Evolutionary conservation across 2,888 invertebrate genomes (phyloP), one percentile per base, ranked within the genome.

Genomic region (Ceraclea dissimilis): DNA sequence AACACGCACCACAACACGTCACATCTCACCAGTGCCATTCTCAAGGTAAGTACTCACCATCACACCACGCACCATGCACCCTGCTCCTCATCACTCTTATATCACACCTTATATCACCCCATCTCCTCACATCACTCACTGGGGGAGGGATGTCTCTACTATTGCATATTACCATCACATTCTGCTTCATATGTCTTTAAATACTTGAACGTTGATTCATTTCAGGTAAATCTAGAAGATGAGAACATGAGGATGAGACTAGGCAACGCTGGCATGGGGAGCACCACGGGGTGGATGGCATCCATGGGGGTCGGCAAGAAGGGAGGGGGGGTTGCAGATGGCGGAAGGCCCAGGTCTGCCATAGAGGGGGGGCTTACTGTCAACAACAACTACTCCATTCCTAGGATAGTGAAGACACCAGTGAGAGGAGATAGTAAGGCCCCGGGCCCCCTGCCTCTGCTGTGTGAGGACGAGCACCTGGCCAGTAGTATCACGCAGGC

Each of bases 401-500:
- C 63, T 31, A 58, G 58, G 43, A 55, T 59, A 39, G 52, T 58
- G n/a, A 59, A 61, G 54, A 59, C 54, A n/a, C 53, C 57, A 11
- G 39, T 21, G 44, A 57, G 52, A 51, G 44, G 52, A 10, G 57
- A 54, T 50, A 54, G 22, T 13, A 39, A 39, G 16, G 16, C 16
- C 13, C 26, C 49, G 10, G 54, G 53, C 17, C 57, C 48, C 31
- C 51, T 60, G 22, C 60, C 62, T 17, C 53, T 58, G 18, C 48
- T 62, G 13, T 56, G 54, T 19, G 62, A 62, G 44, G 62, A 62
- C 52, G 56, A 62, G 21, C 22, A 51, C 17, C 16, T 56, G 2
- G 58, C 57, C 16, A 55, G 49, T 13, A 33, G 54, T 47, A 69
- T 80, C 17, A 76, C 75, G 1, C 79, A 80, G 64, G 74, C 79